These are phyloP conservation scores for Strix uralensis DNA, from an alignment of 2,113 vertebrate species.

Conservation along the genomic window DNA sequence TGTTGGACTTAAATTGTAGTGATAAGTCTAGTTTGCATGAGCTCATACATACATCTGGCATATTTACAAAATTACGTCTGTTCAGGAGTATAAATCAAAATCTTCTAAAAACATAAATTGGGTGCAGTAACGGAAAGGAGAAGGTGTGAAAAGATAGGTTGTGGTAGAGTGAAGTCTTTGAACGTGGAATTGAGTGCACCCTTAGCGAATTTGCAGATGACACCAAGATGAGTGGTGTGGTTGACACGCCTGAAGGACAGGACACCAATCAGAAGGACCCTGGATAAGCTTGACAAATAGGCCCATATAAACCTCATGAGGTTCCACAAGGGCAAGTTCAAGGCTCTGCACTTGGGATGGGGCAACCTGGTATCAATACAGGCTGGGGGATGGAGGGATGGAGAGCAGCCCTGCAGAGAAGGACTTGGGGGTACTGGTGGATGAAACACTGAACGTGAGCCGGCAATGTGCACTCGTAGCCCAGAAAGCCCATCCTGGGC, in stretches of 20 bases:
- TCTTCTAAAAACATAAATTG: background rate
- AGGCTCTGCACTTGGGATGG: too few species aligned
- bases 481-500: too few species aligned
- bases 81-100: background rate
- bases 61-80: background rate
- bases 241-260: background rate
- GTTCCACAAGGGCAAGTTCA: background rate
- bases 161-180: background rate
- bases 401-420: background rate
- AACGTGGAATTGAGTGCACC: background rate
- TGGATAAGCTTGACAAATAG: background rate
- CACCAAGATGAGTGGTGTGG: background rate
- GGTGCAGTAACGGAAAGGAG: background rate
- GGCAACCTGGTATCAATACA: too few species aligned
- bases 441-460: background rate
- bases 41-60: fast-evolving
- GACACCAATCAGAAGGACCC: background rate
- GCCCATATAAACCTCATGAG: background rate
- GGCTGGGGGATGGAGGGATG: too few species aligned
- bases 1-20: background rate
- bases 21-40: background rate
- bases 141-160: background rate
- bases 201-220: background rate
- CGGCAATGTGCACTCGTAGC: too few species aligned
- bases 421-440: background rate